Conservation (phyloP, 1,140 invertebrate species). For the Drosophila rhopaloa region DNA sequence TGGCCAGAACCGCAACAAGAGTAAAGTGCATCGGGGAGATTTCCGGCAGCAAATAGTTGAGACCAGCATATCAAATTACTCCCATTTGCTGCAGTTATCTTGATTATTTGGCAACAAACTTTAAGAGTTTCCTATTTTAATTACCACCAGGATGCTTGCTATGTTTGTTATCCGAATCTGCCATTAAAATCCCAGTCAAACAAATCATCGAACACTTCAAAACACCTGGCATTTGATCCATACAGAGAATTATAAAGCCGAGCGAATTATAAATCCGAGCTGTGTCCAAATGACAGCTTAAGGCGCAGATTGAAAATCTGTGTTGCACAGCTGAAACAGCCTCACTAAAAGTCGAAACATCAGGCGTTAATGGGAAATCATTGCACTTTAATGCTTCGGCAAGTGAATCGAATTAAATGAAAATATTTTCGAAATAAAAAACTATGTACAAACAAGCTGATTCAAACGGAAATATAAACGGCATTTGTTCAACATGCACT, state of each 20-base stretch:
- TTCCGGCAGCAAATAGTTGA: constrained; percentile 12
- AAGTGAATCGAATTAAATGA: constrained; percentile 46
- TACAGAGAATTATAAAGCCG: background rate
- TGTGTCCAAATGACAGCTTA: constrained; percentile 2
- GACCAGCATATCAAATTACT: constrained; percentile 17
- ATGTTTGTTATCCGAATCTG: background rate
- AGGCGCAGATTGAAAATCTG: constrained; percentile 30
- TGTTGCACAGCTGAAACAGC: constrained; percentile 14
- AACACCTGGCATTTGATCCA: background rate
- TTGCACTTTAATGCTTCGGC: constrained; percentile 39
- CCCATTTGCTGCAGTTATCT: background rate
- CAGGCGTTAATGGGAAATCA: constrained; percentile 48
- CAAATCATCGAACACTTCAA: background rate
- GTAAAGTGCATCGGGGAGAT: constrained; percentile 2
- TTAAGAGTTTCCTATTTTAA: constrained; percentile 15
- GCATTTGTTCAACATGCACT: constrained; percentile 18
- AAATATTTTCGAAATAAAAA: constrained; percentile 41
- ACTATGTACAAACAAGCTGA: constrained; percentile 13
- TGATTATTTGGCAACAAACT: constrained; percentile 39
- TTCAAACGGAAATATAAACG: constrained; percentile 15
- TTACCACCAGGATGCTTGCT: background rate
- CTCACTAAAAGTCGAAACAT: constrained; percentile 38
- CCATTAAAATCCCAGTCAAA: constrained; percentile 7
- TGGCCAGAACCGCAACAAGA: constrained; percentile 17
- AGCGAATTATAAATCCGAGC: background rate